These are phyloP conservation scores for Poeciliopsis gracilis DNA, from an alignment of 2,797 vertebrate genomes.

Conservation along the genomic window DNA sequence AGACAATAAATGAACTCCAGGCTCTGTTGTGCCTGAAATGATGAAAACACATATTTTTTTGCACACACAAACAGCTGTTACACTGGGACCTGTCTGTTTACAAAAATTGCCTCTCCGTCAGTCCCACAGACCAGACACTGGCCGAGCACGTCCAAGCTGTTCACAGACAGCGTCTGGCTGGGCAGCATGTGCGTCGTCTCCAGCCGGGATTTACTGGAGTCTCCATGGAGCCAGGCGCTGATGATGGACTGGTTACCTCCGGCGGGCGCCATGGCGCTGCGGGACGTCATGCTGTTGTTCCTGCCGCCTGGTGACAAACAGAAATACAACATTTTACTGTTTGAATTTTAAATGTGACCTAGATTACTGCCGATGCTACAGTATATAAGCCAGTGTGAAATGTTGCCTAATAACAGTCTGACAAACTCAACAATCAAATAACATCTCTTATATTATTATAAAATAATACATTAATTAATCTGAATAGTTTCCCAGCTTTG, in stretches of 20 bases:
- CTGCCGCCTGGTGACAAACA: conserved; percentile 83
- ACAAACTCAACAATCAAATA: not conserved
- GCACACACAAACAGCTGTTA: conserved; percentile 38
- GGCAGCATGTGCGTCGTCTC: conserved; percentile 95
- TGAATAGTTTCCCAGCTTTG: not conserved
- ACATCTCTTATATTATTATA: not conserved
- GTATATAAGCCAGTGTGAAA: not conserved
- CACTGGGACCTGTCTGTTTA: conserved; percentile 86
- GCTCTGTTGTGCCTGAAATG: conserved; percentile 4
- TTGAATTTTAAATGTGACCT: not conserved
- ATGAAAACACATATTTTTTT: conserved; percentile 20
- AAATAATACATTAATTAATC: not conserved
- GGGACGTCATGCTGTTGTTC: conserved; percentile 86
- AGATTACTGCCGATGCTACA: not conserved
- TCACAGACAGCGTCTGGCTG: conserved; percentile 91
- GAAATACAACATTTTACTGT: not conserved
- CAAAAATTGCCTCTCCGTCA: conserved; percentile 94
- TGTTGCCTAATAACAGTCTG: not conserved
- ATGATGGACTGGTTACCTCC: conserved; percentile 85
- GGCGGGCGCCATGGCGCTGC: conserved; percentile 80
- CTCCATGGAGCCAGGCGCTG: conserved; percentile 90
- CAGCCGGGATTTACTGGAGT: conserved; percentile 90
- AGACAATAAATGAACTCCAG: not conserved
- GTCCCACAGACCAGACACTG: conserved; percentile 95
- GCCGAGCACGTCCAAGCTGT: conserved; percentile 93